Base-by-base conservation (phyloP, 2,888 invertebrate genomes). In the Nomada flava region DNA sequence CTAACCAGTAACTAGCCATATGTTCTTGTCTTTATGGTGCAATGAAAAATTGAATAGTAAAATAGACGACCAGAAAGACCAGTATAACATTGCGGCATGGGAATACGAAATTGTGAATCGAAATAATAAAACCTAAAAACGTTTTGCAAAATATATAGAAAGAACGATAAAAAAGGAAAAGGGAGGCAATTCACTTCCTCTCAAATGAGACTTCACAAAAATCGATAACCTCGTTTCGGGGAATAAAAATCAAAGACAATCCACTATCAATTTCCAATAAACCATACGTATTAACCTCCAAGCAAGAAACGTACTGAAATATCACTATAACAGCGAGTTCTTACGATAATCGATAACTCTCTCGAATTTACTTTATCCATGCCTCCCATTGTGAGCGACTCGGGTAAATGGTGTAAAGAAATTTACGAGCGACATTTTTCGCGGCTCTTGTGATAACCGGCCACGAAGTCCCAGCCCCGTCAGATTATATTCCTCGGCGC, bases 401-500 rank as follows among this genome's bases (percentile, higher is more conserved):
- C 52, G 13, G 47, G 79, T 23, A 69, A 70, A 59, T 44, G 74
- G 64, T 11, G 60, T 36, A 11, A 36, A n/a, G 53, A 65, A 65
- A 77, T 79, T 79, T 79, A 71, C 65, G 72, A 79, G 79, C 65
- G 79, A 79, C 79, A 72, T 80, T 78, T 72, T 79, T 72, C 72
- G 50, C 55, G 36, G 44, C 50, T 70, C 64, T 10, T 67, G 47
- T 78, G 79, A 78, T 78, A 80, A 72, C 68, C 63, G 50, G 50
- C 9, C 68, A 15, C 36, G 20, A 44, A 23, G 69, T 9, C 73
- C 15, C n/a, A 26, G 53, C n/a, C 59, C 26, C 59, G 50, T 42
- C 44, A 79, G 84, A 83, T 78, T 82, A 82, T 86, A 78, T 83
- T 74, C 85, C 83, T 36, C 70, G 53, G 29, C 70, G 83, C 53